Base-by-base conservation (phyloP, 2,113 vertebrate genomes). In the Chionis minor region DNA sequence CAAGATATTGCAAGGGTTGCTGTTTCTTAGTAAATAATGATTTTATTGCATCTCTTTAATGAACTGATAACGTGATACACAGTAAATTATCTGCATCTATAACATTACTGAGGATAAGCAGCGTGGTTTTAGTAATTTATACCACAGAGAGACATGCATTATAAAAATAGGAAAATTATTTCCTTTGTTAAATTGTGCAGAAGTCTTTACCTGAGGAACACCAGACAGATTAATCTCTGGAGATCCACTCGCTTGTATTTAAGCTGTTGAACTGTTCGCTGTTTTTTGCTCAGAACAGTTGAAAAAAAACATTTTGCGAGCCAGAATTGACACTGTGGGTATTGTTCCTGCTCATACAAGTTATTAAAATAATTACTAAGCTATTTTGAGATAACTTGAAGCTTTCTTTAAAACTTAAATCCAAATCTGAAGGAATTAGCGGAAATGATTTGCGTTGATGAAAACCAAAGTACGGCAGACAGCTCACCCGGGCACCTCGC, bases 361-460 rank as follows among this genome's bases (percentile, higher is more conserved):
- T 92, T 95, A 97, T 95, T 67, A 95, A 95, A 96, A 96, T 96
- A 96, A 97, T 95, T 94, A 96, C 93, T 82, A 94, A 97, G 95
- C 88, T 95, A 91, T 94, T 96, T 92, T 96, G 96, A 97, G 96
- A 88, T 92, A 97, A 97, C 71, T 86, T 89, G 80, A 91, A 97
- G 97, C 96, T 92, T 97, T 94, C 94, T 96, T 95, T 96, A 97
- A 97, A 97, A 91, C 96, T 96, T 96, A 95, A 93, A 95, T 90
- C 95, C 94, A 75, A 92, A 90, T 88, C 86, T 73, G 83, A 73
- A 91, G 88, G 94, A 96, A 94, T 91, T 86, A 70, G 30, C 6
- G 13, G 10, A 91, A 73, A 77, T 40, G 30, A 89, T 88, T 91
- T 84, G 86, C 78, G 24, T 8, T 58, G 89, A 84, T 19, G 72